Base-by-base conservation (phyloP, 2,888 invertebrate species). In the Lasioglossum pauxillum region DNA sequence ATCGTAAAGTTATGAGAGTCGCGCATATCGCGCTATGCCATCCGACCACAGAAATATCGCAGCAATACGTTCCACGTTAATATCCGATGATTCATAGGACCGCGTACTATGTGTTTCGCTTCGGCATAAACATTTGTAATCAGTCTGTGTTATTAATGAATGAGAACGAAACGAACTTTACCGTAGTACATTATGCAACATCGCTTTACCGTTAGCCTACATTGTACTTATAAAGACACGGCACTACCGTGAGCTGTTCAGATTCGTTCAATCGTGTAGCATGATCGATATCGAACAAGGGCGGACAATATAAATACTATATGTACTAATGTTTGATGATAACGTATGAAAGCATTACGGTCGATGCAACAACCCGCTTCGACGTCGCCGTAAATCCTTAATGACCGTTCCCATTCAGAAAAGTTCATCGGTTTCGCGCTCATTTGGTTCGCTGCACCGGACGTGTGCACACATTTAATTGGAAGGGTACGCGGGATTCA, bases 141-240 rank as follows among this genome's bases (percentile, higher is more conserved):
- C 67, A 35, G 67, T 31, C 67, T 19, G 35, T 67, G 67, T 67
- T 67, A 67, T 35, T 67, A 67, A 67, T 67, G 67, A 67, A 67
- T 67, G 35, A 67, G 67, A 67, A 67, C 31, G 31, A 67, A 16
- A 67, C 31, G 67, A 67, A 67, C 67, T 67, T 67, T 67, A 31
- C 31, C 67, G 67, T 35, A 7, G 19, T 19, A 31, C 31, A 31
- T n/a, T 44, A n/a, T 14, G n/a, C 7, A 72, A 41, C 71, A n/a
- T 14, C 41, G 71, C 12, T 41, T n/a, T 41, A 41, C 41, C 60
- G 27, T 27, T 14, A 27, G 27, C 14, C 27, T 27, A 60, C n/a
- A 27, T 27, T 35, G 35, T 35, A 35, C 35, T 35, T 35, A 60
- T 1, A 27, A 27, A 27, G 14, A 16, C 60, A 27, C 5, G 12